Evolutionary conservation across 2,797 vertebrate species (phyloP).

Genomic region (Tokudaia muenninki): DNA sequence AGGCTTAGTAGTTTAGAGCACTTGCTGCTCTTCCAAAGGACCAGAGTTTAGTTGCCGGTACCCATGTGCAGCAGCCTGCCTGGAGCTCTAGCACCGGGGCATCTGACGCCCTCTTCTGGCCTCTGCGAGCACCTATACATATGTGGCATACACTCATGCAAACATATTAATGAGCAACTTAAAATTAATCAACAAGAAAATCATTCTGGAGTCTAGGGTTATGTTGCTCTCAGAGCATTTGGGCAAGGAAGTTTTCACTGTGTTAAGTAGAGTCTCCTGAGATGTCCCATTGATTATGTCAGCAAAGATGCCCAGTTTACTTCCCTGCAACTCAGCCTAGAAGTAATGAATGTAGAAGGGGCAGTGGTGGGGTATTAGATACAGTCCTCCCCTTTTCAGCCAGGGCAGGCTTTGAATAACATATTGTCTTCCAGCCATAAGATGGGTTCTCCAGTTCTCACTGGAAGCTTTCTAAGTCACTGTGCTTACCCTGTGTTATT

Average conservation of each 20-base stretch:
- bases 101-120: background rate
- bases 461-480: background rate
- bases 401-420: background rate
- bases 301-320: background rate
- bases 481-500: background rate
- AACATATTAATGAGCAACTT: background rate
- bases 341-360: background rate
- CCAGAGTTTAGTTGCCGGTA: background rate
- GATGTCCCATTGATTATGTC: background rate
- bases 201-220: background rate
- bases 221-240: background rate
- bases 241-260: background rate
- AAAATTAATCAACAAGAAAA: conserved; percentile 1
- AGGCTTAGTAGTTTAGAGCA: background rate
- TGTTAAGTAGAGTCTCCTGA: background rate
- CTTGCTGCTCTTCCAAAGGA: background rate
- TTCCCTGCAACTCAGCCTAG: background rate
- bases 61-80: no score
- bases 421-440: background rate
- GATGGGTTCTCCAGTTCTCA: background rate
- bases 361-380: background rate
- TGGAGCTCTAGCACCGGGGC: background rate
- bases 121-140: background rate
- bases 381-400: background rate
- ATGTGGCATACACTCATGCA: background rate